Evolutionary conservation across 2,888 invertebrate genomes (phyloP), one percentile per base, ranked within the genome.

Genomic region (Coleophora deauratella): DNA sequence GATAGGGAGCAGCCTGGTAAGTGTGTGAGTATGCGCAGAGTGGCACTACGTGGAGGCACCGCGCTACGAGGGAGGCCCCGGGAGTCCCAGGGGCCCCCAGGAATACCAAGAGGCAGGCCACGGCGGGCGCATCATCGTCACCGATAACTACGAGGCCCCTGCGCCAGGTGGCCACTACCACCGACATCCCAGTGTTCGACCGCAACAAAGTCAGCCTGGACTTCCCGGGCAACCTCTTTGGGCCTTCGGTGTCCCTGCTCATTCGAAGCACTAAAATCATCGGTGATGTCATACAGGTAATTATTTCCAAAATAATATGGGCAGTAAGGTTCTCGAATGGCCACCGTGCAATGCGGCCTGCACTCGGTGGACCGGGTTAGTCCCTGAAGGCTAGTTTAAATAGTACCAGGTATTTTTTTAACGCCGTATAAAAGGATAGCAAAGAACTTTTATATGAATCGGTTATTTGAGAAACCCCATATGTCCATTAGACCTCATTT

Each of bases 231-330:
- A 81, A 75, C 62, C 78, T 90, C 54, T 90, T 92, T 71, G 91
- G 91, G 38, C 88, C 89, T 10, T 89, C 90, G 63, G 91, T 91
- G 68, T 88, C 88, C 43, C 78, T 91, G 37, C 81, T 92, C 52
- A 91, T 91, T 56, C 87, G 87, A 52, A 76, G 91, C 55, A 91
- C 91, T 68, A 90, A 89, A 63, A 73, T 90, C 47, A 68, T 90
- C 55, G 91, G 90, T 31, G 89, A 88, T 58, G 87, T 90, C 44
- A 89, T 92, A 56, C 88, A 91, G 79, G 92, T 91, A 66, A 74
- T 73, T 21, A 21, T 21, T 21, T 21, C 21, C 21, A 21, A 21
- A 21, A 21, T 6, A 21, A 21, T 21, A 21, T 21, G n/a, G n/a
- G n/a, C 21, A 21, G 21, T 4, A 6, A 21, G 21, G 21, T n/a